A percentile compares a stretch with the other conserved stretches of the same genome.
Conservation (phyloP, 2,888 invertebrate species). For the Phortica magna region DNA sequence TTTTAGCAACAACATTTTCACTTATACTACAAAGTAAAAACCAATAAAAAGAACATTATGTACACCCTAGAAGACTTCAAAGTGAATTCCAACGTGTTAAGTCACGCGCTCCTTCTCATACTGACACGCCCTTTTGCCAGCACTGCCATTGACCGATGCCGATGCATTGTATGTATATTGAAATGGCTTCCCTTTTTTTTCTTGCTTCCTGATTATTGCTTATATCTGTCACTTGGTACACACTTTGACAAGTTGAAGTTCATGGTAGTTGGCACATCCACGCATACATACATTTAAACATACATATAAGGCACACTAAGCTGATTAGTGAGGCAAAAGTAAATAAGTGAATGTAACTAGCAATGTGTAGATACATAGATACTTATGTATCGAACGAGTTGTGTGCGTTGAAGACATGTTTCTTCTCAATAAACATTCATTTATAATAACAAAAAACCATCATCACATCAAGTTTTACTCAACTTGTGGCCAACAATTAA, state of each 20-base stretch:
- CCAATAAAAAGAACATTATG: background rate
- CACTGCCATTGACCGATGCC: background rate
- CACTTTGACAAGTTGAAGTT: constrained; percentile 19
- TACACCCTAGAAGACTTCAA: background rate
- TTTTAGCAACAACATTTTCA: background rate
- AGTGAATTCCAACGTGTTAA: constrained; percentile 3
- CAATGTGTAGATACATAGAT: background rate
- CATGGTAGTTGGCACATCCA: background rate
- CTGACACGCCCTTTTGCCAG: background rate
- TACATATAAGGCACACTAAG: background rate
- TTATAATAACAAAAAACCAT: too few species aligned
- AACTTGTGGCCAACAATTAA: too few species aligned
- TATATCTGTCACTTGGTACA: background rate
- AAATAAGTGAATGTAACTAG: background rate
- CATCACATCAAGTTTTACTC: too few species aligned
- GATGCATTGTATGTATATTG: background rate
- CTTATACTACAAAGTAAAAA: background rate
- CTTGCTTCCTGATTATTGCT: background rate
- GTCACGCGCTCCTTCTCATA: background rate
- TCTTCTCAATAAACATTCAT: background rate
- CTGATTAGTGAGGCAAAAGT: background rate
- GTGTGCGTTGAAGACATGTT: background rate
- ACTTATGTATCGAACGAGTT: background rate
- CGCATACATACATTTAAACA: background rate
- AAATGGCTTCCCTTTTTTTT: constrained; percentile 20